A percentile compares a stretch with the other conserved stretches of the same genome.
These are phyloP conservation scores for Ormyrus rosae DNA, from an alignment of 2,888 invertebrate genomes.

Conservation along the genomic window DNA sequence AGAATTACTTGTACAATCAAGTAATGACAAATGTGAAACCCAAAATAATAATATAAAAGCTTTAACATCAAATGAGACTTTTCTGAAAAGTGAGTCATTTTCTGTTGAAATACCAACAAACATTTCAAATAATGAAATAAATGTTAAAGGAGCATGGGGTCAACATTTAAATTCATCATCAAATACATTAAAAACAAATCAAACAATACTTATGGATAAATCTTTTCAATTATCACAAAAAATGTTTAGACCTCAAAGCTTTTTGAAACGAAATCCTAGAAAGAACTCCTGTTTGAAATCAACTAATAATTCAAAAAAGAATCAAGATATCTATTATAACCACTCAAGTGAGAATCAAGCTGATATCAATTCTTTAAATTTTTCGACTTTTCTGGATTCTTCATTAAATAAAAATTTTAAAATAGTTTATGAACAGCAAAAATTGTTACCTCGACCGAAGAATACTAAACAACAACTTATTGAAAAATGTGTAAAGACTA, in stretches of 20 bases:
- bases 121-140: constrained; percentile 54
- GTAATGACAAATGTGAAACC: neutral
- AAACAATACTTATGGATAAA: constrained; percentile 57
- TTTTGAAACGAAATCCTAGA: constrained; percentile 86
- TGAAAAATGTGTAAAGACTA: constrained; percentile 59
- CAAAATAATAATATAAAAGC: neutral
- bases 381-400: constrained; percentile 44
- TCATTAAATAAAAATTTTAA: constrained; percentile 65
- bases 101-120: neutral
- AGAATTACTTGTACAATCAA: neutral
- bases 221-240: constrained; percentile 80
- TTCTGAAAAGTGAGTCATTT: neutral
- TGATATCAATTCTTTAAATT: no score
- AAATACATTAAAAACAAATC: constrained; percentile 52
- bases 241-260: constrained; percentile 82
- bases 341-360: no score
- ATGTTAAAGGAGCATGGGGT: constrained; percentile 76
- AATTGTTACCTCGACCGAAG: constrained; percentile 62
- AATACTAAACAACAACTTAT: constrained; percentile 70
- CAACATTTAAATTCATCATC: constrained; percentile 75
- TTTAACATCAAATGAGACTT: neutral
- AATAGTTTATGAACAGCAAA: constrained; percentile 62
- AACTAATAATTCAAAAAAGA: constrained; percentile 34
- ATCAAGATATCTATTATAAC: no score
- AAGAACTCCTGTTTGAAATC: constrained; percentile 80